These are phyloP conservation scores for Zeugodacus cucurbitae DNA, from an alignment of 1,140 invertebrate genomes.

Conservation along the genomic window DNA sequence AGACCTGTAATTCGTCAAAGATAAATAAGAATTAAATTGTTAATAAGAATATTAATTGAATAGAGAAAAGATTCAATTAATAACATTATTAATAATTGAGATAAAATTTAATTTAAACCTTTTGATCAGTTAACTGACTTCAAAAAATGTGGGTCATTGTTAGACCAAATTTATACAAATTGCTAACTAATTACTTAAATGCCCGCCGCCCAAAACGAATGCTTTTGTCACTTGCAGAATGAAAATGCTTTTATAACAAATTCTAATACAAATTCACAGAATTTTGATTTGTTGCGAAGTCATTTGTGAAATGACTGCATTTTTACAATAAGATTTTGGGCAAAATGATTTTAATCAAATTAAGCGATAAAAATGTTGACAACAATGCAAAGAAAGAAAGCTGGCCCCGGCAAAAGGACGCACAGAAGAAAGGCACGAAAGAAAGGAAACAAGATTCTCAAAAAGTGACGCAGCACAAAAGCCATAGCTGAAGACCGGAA, in stretches of 20 bases:
- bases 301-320: neutral
- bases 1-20: too few species aligned
- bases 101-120: too few species aligned
- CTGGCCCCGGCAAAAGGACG: neutral
- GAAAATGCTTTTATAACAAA: neutral
- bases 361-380: neutral
- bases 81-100: too few species aligned
- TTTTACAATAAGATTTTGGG: neutral
- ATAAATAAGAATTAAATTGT: too few species aligned
- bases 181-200: neutral
- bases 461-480: neutral
- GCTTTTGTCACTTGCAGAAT: neutral
- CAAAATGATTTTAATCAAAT: conserved; percentile 18
- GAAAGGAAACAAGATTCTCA: neutral
- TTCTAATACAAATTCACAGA: neutral
- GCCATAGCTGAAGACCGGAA: neutral
- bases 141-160: neutral
- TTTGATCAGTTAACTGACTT: too few species aligned
- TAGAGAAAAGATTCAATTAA: too few species aligned
- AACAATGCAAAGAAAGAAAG: neutral
- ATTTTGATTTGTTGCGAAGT: neutral
- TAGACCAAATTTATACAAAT: neutral
- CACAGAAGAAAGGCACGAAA: neutral
- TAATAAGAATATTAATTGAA: too few species aligned
- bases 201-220: neutral